These are phyloP conservation scores for Drosophila kuntzei DNA, from an alignment of 2,888 invertebrate genomes.

Conservation along the genomic window DNA sequence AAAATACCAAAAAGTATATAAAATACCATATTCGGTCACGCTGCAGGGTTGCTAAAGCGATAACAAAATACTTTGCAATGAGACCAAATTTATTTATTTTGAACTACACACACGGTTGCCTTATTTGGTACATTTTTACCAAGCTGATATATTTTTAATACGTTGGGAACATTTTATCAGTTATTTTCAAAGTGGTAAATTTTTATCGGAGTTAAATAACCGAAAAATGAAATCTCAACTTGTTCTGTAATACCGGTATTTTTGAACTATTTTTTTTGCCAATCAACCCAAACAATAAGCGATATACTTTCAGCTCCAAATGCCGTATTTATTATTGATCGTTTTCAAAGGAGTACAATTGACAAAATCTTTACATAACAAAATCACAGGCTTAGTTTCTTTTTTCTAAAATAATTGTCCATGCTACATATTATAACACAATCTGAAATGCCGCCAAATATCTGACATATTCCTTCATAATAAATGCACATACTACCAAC, in stretches of 20 bases:
- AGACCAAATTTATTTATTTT: slow-evolving; percentile 4
- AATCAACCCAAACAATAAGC: no score
- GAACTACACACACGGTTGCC: neutral
- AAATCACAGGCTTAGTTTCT: slow-evolving; percentile 6
- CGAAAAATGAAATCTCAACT: no score
- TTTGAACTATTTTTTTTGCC: no score
- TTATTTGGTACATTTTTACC: no score
- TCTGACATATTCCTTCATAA: slow-evolving; percentile 77
- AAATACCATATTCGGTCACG: no score
- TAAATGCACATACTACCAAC: slow-evolving; percentile 74
- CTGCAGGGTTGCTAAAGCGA: slow-evolving; percentile 41
- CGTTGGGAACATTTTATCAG: no score
- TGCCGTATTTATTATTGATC: neutral
- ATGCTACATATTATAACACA: slow-evolving; percentile 41
- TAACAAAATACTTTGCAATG: slow-evolving; percentile 1
- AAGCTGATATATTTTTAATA: no score
- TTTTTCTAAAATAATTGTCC: neutral
- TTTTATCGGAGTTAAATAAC: no score
- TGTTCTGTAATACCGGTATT: no score
- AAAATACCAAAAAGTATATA: no score
- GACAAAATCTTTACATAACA: neutral
- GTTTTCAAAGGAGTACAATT: neutral
- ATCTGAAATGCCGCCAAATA: slow-evolving; percentile 63
- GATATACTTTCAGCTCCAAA: no score
- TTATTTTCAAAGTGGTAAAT: no score